Evolutionary conservation across 2,113 vertebrate species (phyloP), one percentile per base, ranked within the genome.

Genomic region (Malurus cyaneus): DNA sequence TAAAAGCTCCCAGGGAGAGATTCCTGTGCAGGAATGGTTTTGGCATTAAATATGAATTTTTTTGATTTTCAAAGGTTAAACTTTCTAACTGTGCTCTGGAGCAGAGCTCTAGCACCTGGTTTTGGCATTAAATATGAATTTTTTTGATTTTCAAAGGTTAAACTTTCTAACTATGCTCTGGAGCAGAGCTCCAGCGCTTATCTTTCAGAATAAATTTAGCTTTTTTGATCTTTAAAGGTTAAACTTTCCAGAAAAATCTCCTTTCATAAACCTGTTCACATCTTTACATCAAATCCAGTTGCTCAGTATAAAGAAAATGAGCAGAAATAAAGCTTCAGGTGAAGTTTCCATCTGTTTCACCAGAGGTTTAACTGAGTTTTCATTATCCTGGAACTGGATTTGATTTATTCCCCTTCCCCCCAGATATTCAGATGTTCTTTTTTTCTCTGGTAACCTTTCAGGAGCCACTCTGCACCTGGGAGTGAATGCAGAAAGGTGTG

Each of bases 61-160:
- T 36, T 52, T 39, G 0, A 18, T 64, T 5, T 65, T 39, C 17
- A 34, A 36, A 36, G 11, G 29, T 47, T 54, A 32, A 79, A 16
- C 5, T 80, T 86, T 46, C 64, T 28, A 36, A 56, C 57, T 24
- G 4, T 31, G 11, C 15, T 88, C 25, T 34, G 21, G 8, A 53
- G 6, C 41, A 53, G 9, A 72, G 31, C 20, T 36, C 50, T 12
- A 65, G 20, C 34, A 36, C 7, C 65, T 10, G 9, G 49, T 3
- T 72, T 49, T 50, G 0, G 0, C 15, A 15, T 3, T 44, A 52
- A 74, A 31, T 24, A 3, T 28, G 36, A 46, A 20, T 7, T 25
- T 61, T 61, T 50, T 50, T 54, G 1, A 44, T 78, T n/a, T 79
- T 56, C 21, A 53, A 60, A 81, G 24, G 13, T 54, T 46, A 34